phyloP scores from a whole-genome alignment of 2,888 invertebrate genomes.

The Andrena hattorfiana region DNA sequence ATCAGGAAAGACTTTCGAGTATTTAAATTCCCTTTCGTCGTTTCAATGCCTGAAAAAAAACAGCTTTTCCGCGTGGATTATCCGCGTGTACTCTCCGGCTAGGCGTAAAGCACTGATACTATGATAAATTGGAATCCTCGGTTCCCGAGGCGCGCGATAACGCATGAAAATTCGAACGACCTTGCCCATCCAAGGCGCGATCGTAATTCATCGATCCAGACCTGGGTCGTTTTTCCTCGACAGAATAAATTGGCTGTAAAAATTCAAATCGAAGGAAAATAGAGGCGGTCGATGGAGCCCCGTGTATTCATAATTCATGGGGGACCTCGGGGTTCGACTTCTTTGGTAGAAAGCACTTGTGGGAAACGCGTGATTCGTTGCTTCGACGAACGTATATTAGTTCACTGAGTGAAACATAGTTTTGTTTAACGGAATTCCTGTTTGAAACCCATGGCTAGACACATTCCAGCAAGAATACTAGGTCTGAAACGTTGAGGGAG shows the following conservation, averaged over 20 bases:
- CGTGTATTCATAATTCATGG: conserved; percentile 56
- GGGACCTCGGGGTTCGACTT: conserved; percentile 17
- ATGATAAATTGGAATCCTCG: conserved; percentile 21
- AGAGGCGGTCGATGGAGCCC: conserved; percentile 40
- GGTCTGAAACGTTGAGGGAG: no score
- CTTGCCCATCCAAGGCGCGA: conserved; percentile 26
- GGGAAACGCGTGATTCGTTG: not conserved
- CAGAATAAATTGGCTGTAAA: conserved; percentile 61
- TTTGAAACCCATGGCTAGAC: no score
- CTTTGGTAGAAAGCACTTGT: not conserved
- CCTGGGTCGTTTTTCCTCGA: conserved; percentile 28
- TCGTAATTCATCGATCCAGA: conserved; percentile 52
- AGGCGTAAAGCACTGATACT: not conserved
- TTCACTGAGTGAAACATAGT: not conserved
- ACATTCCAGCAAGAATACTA: no score
- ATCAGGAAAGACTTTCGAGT: not conserved
- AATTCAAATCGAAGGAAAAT: conserved; percentile 61
- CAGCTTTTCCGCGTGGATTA: not conserved
- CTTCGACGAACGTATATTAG: not conserved
- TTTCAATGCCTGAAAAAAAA: not conserved
- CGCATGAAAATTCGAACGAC: conserved; percentile 39
- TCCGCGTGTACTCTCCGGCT: not conserved
- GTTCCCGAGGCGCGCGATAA: conserved; percentile 19
- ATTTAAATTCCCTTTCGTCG: not conserved
- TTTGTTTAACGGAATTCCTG: no score